Evolutionary conservation across 2,797 vertebrate species (phyloP).

Genomic region (Halcyon leucocephala): DNA sequence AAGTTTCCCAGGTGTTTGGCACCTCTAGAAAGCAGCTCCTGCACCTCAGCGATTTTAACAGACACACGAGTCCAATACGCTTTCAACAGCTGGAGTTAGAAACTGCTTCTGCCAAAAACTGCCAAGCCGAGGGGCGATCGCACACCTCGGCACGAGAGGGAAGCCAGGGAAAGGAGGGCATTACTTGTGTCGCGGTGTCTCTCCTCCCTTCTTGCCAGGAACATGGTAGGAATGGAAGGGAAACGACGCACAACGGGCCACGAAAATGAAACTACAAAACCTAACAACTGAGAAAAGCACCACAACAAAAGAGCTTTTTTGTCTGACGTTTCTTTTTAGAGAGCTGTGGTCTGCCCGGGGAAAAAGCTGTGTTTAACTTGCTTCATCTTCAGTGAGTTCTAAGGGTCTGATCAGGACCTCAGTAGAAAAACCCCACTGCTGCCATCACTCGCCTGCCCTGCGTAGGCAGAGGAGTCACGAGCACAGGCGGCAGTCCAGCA

Average conservation of each 20-base stretch:
- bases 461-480: neutral
- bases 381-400: neutral
- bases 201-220: constrained; percentile 3
- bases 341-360: neutral
- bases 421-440: neutral
- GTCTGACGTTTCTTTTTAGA: neutral
- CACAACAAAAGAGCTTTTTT: neutral
- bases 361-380: neutral
- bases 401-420: neutral
- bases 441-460: accelerated
- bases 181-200: neutral
- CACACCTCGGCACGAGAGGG: neutral
- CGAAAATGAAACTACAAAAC: neutral
- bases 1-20: neutral
- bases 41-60: neutral
- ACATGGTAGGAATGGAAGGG: neutral
- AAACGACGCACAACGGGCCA: neutral
- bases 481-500: neutral
- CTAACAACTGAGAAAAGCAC: neutral
- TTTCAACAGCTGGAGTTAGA: neutral
- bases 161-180: neutral
- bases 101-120: neutral
- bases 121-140: constrained; percentile 5
- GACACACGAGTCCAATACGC: accelerated
- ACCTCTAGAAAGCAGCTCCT: neutral